These are phyloP conservation scores for Embiotoca jacksoni DNA, from an alignment of 2,113 vertebrate genomes.

Conservation along the genomic window DNA sequence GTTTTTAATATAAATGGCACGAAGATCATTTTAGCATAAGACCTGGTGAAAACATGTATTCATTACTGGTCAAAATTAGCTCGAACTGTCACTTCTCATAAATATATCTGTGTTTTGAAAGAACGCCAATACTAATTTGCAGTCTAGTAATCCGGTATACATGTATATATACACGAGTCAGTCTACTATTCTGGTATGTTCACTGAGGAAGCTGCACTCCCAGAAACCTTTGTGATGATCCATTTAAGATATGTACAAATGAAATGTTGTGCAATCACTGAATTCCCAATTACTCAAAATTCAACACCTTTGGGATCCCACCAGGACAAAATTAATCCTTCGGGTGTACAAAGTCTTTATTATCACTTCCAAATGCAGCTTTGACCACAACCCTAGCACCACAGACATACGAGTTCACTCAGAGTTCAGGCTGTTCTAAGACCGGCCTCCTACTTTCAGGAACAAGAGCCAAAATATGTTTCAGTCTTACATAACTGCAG, in stretches of 20 bases:
- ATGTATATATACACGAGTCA: not conserved
- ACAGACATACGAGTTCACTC: conserved; percentile 62
- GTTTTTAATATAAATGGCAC: not conserved
- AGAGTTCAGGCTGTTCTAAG: conserved; percentile 65
- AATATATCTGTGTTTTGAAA: conserved; percentile 28
- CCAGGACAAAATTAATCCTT: not conserved
- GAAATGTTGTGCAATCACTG: not conserved
- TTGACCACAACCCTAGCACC: conserved; percentile 26
- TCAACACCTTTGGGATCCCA: not conserved
- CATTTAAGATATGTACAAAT: not conserved
- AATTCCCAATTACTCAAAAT: not conserved
- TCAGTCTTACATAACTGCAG: conserved; percentile 47
- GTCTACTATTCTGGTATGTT: not conserved
- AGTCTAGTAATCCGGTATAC: not conserved
- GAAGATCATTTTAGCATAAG: not conserved
- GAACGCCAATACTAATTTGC: not conserved
- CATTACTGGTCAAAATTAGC: conserved; percentile 12
- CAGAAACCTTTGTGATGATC: not conserved
- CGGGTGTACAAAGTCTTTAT: not conserved
- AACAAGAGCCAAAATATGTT: conserved; percentile 57
- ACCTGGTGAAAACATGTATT: not conserved
- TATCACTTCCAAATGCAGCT: conserved; percentile 22
- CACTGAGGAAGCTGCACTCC: not conserved
- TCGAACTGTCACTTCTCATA: conserved; percentile 21
- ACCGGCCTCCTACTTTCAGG: conserved; percentile 37